Base-by-base conservation (phyloP, 2,113 vertebrate species). In the Colossoma macropomum region DNA sequence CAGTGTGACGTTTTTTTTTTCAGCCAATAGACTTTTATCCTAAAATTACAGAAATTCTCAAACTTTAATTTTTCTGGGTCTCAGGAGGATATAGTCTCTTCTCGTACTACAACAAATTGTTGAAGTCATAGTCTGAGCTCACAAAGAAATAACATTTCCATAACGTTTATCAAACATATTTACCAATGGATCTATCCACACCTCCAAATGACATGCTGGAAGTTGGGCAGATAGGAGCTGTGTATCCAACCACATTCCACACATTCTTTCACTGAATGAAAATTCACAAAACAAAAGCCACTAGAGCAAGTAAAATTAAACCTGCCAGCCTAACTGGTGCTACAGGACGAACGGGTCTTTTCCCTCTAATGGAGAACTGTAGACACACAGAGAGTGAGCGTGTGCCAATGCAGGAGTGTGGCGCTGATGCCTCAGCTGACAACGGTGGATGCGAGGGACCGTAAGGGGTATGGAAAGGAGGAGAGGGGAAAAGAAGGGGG, bases 301-400 rank as follows among this genome's bases (percentile, higher is more conserved):
- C 75, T 25, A 41, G 45, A 41, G 15, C 48, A 69, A 1, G 10
- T 45, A 45, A 9, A 69, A 87, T 86, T 70, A 16, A 86, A 16
- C 72, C 77, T 38, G 83, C 88, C 62, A 62, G 88, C 28, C 16
- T 7, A 84, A 87, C 93, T 88, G 78, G 93, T 89, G 59, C 0
- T 52, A 79, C 93, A 12, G 75, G 92, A 25, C 62, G 15, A 62
- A 34, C 81, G 48, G 65, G 77, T 63, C 17, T 7, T 34, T 0
- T 21, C 2, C 56, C 25, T 68, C 48, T 10, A 48, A 25, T 59
- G 13, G 52, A 75, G 52, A 21, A n/a, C 16, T 60, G 52, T 56
- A 28, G 68, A 75, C 32, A 80, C 68, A 77, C n/a, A 71, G 9
- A 0, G 12, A 81, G n/a, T 38, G 79, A 81, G 84, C 48, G 16